phyloP scores from a whole-genome alignment of 2,113 vertebrate species.

The Ranitomeya imitator region DNA sequence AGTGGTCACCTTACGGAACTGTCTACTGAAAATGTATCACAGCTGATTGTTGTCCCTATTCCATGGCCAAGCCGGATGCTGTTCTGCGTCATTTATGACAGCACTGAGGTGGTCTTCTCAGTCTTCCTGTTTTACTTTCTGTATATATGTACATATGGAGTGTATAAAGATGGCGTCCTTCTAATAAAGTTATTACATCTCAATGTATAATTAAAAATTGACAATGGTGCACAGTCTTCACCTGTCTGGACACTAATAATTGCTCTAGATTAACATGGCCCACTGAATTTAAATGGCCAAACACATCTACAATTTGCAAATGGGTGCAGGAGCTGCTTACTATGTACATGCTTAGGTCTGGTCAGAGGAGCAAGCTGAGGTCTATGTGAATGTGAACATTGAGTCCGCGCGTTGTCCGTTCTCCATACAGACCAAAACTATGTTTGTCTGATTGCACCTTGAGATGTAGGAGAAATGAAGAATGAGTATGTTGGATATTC shows the following conservation, averaged over 20 bases:
- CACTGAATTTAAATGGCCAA: too few relatives aligned
- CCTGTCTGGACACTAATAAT: not conserved
- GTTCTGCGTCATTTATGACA: not conserved
- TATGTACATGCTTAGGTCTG: too few relatives aligned
- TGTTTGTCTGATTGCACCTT: too few relatives aligned
- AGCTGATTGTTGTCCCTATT: conserved; percentile 57
- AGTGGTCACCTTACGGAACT: conserved; percentile 84
- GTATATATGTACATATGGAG: conserved; percentile 31
- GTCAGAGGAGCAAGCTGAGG: too few relatives aligned
- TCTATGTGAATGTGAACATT: too few relatives aligned
- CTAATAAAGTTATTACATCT: not conserved
- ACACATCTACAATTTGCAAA: too few relatives aligned
- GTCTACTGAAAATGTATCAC: conserved; percentile 89
- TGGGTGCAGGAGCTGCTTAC: too few relatives aligned
- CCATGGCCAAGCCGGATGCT: not conserved
- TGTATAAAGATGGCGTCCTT: not conserved
- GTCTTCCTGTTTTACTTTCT: not conserved
- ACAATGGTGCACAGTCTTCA: not conserved
- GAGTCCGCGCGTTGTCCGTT: too few relatives aligned
- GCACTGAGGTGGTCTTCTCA: not conserved
- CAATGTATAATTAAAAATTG: not conserved
- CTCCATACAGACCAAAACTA: too few relatives aligned
- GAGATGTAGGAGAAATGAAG: too few relatives aligned
- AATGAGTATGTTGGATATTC: too few relatives aligned
- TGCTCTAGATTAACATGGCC: not conserved